Base-by-base conservation (phyloP, 2,113 vertebrate genomes). In the Istiophorus platypterus region DNA sequence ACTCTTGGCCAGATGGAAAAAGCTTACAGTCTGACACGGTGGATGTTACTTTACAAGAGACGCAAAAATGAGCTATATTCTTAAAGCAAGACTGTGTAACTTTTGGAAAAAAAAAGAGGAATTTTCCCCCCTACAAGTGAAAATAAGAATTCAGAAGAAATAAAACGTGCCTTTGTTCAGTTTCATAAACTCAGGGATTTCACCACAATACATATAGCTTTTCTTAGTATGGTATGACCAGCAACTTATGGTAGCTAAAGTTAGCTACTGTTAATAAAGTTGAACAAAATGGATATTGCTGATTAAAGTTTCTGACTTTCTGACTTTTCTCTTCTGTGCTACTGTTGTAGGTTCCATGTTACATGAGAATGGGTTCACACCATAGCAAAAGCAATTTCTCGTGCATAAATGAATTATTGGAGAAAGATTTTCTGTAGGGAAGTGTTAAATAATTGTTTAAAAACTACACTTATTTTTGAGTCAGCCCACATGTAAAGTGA, bases 1-100 rank as follows among this genome's bases (percentile, higher is more conserved):
- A 34, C 31, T 81, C 18, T 47, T 63, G 27, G 18, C 52, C 77
- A 83, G 61, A 78, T 82, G 77, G 81, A 63, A 26, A 34, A 29
- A 71, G 80, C 87, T 67, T 37, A 73, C 76, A 74, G 69, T 69
- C 18, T 24, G 65, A 69, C 58, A 42, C 39, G 56, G 70, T 41
- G 11, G 54, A 70, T 63, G 63, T 74, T 49, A 20, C 69, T 81
- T 69, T 22, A 56, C 15, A 47, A 39, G 31, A 82, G 37, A 52
- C 27, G 14, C 22, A 51, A 54, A 54, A 59, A 15, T 59, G 54
- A 6, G 15, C 47, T 24, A 47, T 17, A 59, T 17, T 51, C 0
- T 54, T 59, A 31, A n/a, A 75, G 24, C 2, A 18, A 13, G 5
- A 20, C 26, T 20, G 8, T n/a, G 49, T 56, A 24, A 54, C 22